phyloP scores from a whole-genome alignment of 2,888 invertebrate species.

The Margaritifera margaritifera region DNA sequence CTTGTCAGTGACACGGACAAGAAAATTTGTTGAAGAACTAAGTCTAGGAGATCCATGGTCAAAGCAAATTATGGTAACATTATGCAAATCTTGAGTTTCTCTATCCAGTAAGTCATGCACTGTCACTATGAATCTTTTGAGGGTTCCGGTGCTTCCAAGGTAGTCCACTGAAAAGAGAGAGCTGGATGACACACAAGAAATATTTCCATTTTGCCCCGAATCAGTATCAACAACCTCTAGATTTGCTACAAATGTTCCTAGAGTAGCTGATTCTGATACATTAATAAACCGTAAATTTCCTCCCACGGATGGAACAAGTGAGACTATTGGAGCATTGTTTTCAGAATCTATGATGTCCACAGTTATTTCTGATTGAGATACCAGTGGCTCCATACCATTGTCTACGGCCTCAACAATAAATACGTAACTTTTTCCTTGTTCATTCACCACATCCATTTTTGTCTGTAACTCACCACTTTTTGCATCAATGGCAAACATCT shows the following conservation, averaged over 20 bases:
- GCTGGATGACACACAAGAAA: conserved; percentile 70
- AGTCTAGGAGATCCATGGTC: conserved; percentile 75
- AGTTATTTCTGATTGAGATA: conserved; percentile 44
- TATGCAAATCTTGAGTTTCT: conserved; percentile 48
- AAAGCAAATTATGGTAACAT: conserved; percentile 74
- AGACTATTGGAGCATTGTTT: conserved; percentile 29
- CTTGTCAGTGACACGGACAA: conserved; percentile 81
- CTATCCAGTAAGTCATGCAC: conserved; percentile 73
- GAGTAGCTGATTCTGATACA: conserved; percentile 53
- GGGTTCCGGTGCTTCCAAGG: conserved; percentile 8
- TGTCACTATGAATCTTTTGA: conserved; percentile 52
- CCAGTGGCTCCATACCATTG: conserved; percentile 44
- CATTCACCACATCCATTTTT: conserved; percentile 32
- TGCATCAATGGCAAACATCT: conserved; percentile 31
- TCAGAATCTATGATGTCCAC: conserved; percentile 40
- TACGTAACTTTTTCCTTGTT: conserved; percentile 34
- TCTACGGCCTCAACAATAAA: conserved; percentile 57
- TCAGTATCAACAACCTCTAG: conserved; percentile 89
- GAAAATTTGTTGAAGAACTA: conserved; percentile 45
- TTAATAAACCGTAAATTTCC: conserved; percentile 34
- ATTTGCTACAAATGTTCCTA: conserved; percentile 79
- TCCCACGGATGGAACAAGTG: conserved; percentile 33
- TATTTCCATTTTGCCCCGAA: conserved; percentile 87
- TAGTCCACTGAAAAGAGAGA: conserved; percentile 44
- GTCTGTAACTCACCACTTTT: conserved; percentile 38